These are phyloP conservation scores for Arizona elegans DNA, from an alignment of 2,113 vertebrate species.

Conservation along the genomic window DNA sequence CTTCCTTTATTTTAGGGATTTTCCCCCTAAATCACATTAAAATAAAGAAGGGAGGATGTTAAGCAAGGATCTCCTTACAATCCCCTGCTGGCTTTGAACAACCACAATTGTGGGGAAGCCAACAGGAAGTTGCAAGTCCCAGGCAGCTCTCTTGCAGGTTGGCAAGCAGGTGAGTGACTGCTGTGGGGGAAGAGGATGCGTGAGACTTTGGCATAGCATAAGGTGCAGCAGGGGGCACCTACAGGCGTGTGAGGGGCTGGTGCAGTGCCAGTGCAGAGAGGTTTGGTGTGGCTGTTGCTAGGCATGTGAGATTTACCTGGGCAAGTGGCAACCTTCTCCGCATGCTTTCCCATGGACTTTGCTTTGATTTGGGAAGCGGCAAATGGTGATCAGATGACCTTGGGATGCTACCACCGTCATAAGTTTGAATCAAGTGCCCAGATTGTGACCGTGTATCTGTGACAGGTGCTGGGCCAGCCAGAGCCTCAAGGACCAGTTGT, in stretches of 20 bases:
- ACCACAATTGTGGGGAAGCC: not conserved
- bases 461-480: not conserved
- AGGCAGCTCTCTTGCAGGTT: not conserved
- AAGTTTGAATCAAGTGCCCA: not conserved
- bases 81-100: not conserved
- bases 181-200: not conserved
- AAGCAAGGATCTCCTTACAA: not conserved
- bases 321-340: not conserved
- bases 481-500: not conserved
- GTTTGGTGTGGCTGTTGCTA: not conserved
- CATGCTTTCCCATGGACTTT: not conserved
- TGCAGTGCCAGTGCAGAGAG: not conserved
- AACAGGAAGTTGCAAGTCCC: not conserved
- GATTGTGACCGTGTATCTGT: not conserved
- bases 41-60: not conserved
- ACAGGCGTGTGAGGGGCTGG: not conserved
- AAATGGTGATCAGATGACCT: not conserved
- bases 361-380: not conserved
- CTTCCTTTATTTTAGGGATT: not conserved
- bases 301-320: not conserved
- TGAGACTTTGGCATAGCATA: not conserved
- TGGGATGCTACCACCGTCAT: not conserved
- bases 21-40: not conserved
- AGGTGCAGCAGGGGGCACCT: not conserved
- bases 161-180: not conserved